Evolutionary conservation across 2,113 vertebrate species (phyloP), one percentile per base, ranked within the genome.

Genomic region (Nanorana parkeri): DNA sequence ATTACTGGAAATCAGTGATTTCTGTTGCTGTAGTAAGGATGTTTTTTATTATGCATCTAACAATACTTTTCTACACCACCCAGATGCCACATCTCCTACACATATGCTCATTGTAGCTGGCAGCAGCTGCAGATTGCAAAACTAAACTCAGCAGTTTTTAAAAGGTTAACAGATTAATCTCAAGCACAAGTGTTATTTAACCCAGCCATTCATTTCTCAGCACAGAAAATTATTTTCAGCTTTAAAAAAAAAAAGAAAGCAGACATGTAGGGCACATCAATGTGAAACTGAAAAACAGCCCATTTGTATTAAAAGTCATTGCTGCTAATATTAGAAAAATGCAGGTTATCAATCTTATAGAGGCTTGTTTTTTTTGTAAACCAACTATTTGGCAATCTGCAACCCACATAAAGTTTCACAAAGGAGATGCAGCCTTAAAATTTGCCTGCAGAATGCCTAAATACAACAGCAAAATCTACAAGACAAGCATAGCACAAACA

Each of bases 391-490:
- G 17, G 67, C 21, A 23, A 16, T 52, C 4, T 69, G 32, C 67
- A 69, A 17, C 67, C 47, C 67, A 51, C 67, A 21, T 51, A n/a
- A 15, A 41, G 10, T 21, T 68, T 51, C 36, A 68, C 7, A 36
- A 47, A 68, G 15, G n/a, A 69, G 11, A 23, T 69, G 21, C 15
- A 16, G 21, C 68, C 24, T 71, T 73, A 8, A 13, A 56, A n/a
- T n/a, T 13, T 58, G 52, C 26, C 52, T 55, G 3, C 54, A 73
- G 69, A 73, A 73, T 56, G 5, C 3, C 52, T 28, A 56, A 73
- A 32, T 56, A 56, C 56, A 73, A 73, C 68, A 69, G 17, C 47
- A 26, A 19, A 15, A 73, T 28, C 52, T 56, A 52, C 52, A 73
- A 58, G 19, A 17, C 5, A 56, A 73, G 2, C 28, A 20, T 24